phyloP scores from a whole-genome alignment of 2,113 vertebrate species.

The Crocuta crocuta region DNA sequence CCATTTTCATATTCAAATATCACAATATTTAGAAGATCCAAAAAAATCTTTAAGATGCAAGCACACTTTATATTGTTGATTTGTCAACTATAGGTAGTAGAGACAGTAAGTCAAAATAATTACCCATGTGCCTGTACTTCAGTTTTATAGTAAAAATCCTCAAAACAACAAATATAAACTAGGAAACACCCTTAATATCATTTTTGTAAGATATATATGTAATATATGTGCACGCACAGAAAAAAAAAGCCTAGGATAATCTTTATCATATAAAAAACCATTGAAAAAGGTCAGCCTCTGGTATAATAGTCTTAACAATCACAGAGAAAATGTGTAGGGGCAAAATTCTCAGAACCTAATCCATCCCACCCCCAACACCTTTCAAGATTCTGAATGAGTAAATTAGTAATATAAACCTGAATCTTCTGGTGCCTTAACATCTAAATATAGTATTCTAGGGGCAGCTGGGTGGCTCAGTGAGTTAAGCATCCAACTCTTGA shows the following conservation, averaged over 20 bases:
- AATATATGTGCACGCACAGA: background rate
- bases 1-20: background rate
- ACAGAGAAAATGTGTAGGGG: background rate
- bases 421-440: background rate
- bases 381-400: background rate
- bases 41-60: background rate
- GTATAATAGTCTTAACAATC: background rate
- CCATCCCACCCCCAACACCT: background rate
- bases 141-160: background rate
- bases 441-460: conserved; percentile 25
- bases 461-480: too few relatives aligned
- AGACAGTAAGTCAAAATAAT: conserved; percentile 29
- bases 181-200: background rate
- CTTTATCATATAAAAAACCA: background rate
- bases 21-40: background rate
- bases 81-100: background rate
- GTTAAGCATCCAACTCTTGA: too few relatives aligned
- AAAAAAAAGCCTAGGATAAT: background rate
- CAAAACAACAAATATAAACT: background rate
- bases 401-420: background rate
- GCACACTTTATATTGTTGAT: background rate
- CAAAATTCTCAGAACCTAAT: background rate
- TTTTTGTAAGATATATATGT: background rate
- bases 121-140: background rate
- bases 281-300: background rate